Evolutionary conservation across 2,797 vertebrate species (phyloP).

Genomic region (Oryzias dopingdopingensis): DNA sequence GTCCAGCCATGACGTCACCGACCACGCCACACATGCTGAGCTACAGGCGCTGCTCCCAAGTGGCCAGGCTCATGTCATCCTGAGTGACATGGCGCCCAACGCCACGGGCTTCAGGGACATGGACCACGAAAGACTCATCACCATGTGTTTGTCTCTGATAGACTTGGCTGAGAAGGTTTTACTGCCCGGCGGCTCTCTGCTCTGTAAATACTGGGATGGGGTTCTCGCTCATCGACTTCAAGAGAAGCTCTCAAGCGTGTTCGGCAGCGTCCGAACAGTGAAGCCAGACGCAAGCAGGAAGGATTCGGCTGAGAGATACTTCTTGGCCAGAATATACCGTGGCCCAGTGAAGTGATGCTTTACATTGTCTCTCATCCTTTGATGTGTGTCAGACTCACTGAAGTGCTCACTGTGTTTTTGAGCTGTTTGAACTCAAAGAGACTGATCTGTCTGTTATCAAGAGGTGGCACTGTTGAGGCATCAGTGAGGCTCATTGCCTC

Average conservation of each 20-base stretch:
- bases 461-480: constrained; percentile 80
- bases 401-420: constrained; percentile 4
- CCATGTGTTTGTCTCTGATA: constrained; percentile 81
- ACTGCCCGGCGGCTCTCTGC: constrained; percentile 77
- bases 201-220: constrained; percentile 96
- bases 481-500: constrained; percentile 29
- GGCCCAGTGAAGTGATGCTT: constrained; percentile 31
- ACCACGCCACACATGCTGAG: constrained; percentile 66
- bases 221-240: constrained; percentile 73
- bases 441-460: constrained; percentile 43
- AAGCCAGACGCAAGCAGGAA: constrained; percentile 91
- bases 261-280: constrained; percentile 77
- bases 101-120: constrained; percentile 87
- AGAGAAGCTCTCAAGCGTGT: constrained; percentile 75
- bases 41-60: constrained; percentile 83
- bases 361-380: background rate
- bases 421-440: constrained; percentile 15
- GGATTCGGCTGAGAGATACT: constrained; percentile 88
- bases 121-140: constrained; percentile 87
- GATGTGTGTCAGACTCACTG: background rate
- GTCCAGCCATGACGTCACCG: constrained; percentile 77
- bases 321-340: constrained; percentile 81
- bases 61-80: constrained; percentile 81
- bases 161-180: constrained; percentile 78
- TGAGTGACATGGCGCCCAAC: constrained; percentile 96